Percentiles rank a stretch among this genome's conserved stretches.
Evolutionary conservation across 2,113 vertebrate species (phyloP).

Genomic region (Calonectris borealis): DNA sequence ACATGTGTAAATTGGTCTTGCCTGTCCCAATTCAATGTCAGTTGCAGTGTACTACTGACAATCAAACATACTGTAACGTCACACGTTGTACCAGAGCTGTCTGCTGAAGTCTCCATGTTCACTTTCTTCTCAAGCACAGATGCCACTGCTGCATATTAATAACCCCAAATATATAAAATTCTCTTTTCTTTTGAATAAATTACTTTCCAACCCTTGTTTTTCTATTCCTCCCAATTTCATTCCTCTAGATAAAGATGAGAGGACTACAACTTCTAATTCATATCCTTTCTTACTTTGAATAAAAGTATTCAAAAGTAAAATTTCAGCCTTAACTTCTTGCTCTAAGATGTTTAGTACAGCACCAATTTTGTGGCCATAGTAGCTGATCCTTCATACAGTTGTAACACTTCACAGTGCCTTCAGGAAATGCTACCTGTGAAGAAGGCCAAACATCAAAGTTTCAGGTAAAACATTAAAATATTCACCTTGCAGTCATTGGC

Average conservation of each 20-base stretch:
- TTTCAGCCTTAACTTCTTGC: background rate
- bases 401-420: background rate
- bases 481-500: background rate
- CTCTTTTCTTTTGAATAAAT: conserved; percentile 12
- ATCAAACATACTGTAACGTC: background rate
- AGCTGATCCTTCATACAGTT: background rate
- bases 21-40: background rate
- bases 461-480: background rate
- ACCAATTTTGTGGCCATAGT: background rate
- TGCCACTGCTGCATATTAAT: conserved; percentile 31
- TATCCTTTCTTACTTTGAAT: background rate
- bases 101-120: background rate
- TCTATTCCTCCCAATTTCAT: background rate
- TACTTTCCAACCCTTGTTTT: background rate
- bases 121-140: conserved; percentile 8
- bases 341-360: background rate
- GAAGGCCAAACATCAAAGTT: background rate
- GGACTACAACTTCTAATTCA: background rate
- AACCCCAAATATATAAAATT: background rate
- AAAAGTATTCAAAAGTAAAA: background rate
- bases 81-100: background rate
- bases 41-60: background rate
- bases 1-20: background rate
- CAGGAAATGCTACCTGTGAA: background rate
- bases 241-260: background rate